Conservation (phyloP, 1,140 invertebrate species). For the Formica selysi region DNA sequence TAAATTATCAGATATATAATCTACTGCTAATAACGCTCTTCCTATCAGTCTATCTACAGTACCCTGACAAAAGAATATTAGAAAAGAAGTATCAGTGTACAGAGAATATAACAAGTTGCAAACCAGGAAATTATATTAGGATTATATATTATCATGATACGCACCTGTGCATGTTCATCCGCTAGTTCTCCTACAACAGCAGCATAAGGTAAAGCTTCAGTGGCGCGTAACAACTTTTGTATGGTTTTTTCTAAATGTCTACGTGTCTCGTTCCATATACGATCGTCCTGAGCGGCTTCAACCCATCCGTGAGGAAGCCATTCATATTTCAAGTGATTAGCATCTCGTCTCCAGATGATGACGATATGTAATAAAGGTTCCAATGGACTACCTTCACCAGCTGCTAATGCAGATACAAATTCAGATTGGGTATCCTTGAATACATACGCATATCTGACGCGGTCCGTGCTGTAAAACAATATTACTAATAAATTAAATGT, state of each 20-base stretch:
- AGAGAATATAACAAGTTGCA: constrained; percentile 15
- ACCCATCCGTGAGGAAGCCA: constrained; percentile 88
- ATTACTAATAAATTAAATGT: constrained; percentile 9
- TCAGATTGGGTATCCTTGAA: constrained; percentile 93
- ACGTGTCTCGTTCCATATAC: constrained; percentile 91
- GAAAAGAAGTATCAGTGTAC: neutral
- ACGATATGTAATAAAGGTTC: constrained; percentile 92
- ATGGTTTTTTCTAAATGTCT: constrained; percentile 91
- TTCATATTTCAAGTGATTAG: constrained; percentile 95
- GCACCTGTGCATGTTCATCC: constrained; percentile 86
- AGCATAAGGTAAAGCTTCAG: constrained; percentile 91
- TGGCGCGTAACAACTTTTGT: constrained; percentile 90
- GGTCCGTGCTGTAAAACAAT: constrained; percentile 87
- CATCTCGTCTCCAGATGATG: constrained; percentile 95
- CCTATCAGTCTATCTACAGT: constrained; percentile 91
- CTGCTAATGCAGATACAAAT: constrained; percentile 92
- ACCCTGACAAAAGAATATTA: constrained; percentile 86
- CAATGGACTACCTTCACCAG: constrained; percentile 87
- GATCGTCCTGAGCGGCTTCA: constrained; percentile 84
- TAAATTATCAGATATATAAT: constrained; percentile 91
- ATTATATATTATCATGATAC: neutral
- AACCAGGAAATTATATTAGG: neutral
- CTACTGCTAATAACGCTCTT: constrained; percentile 90
- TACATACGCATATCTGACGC: constrained; percentile 95
- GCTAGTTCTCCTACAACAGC: constrained; percentile 87